Conservation (phyloP, 35 echinoderm and acorn worm genomes). For the Apostichopus californicus region DNA sequence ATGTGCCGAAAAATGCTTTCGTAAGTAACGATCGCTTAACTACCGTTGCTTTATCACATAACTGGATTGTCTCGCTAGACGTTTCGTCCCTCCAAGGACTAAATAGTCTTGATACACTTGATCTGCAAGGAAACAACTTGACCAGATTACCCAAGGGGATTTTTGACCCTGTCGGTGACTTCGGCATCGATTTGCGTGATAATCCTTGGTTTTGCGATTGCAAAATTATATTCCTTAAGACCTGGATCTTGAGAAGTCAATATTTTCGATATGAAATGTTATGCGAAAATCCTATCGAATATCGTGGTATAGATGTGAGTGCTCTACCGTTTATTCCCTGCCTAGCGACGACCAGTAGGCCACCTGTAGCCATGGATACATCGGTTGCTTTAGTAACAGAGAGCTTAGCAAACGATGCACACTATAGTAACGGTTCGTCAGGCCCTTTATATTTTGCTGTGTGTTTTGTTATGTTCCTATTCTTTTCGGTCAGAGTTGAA, state of each 20-base stretch:
- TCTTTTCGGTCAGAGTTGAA: too few species aligned
- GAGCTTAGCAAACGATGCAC: too few species aligned
- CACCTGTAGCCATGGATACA: too few species aligned
- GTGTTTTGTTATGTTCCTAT: too few species aligned
- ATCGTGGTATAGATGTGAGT: not conserved
- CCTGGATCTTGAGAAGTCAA: not conserved
- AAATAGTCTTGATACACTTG: too few species aligned
- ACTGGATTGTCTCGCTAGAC: too few species aligned
- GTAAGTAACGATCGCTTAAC: not conserved
- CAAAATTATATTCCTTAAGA: not conserved
- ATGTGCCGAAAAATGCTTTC: not conserved
- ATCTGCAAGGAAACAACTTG: too few species aligned
- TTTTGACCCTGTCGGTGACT: not conserved
- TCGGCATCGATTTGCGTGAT: not conserved
- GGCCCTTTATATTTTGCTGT: too few species aligned
- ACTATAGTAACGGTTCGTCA: too few species aligned
- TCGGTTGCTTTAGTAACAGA: too few species aligned
- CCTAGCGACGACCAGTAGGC: not conserved
- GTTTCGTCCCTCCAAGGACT: too few species aligned
- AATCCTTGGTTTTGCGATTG: not conserved
- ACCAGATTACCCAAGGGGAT: too few species aligned
- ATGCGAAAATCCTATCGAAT: not conserved
- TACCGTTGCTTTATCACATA: not conserved
- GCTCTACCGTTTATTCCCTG: not conserved
- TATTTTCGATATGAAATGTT: not conserved